Base-by-base conservation (phyloP, 2,113 vertebrate genomes). In the Alosa alosa region DNA sequence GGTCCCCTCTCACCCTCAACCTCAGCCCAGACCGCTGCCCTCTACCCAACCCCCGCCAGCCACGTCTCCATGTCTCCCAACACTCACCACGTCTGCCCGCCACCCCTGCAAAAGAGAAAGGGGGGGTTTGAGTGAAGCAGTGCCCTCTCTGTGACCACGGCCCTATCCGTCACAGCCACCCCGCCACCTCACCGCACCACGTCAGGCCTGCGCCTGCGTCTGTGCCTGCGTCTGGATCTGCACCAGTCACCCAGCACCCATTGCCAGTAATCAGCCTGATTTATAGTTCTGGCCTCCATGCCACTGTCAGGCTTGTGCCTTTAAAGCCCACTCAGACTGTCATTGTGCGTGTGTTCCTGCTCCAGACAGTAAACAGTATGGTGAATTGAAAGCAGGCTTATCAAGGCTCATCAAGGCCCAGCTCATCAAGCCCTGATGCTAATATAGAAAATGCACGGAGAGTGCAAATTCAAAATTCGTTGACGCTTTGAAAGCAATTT, bases 121-220 rank as follows among this genome's bases (percentile, higher is more conserved):
- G 22, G 22, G 31, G 15, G 31, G 31, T 39, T 36, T 39, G 31
- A 39, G 64, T 36, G 64, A 31, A 15, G 11, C 25, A 36, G 72
- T 68, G n/a, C 64, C 64, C 64, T 68, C 64, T 1, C 13, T 39
- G 72, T 78, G 72, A 78, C 72, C 72, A 78, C 15, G 72, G 15
- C 31, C 72, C 72, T 78, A 78, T 78, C 36, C 72, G 72, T 39
- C 72, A 78, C 31, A 78, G 72, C 36, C 72, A 78, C 72, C 72
- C 72, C 31, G 5, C 72, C 72, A 31, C 72, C 72, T 39, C 13
- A 78, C 72, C 72, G 0, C 11, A 31, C 72, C 36, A 78, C 25
- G 4, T 15, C 72, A 39, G 25, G 25, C 64, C 68, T 36, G 68
- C 25, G n/a, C 11, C 68, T 15, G 36, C 25, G 15, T 78, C 64